Conservation (phyloP, 1,140 invertebrate species). For the Pantala flavescens region DNA sequence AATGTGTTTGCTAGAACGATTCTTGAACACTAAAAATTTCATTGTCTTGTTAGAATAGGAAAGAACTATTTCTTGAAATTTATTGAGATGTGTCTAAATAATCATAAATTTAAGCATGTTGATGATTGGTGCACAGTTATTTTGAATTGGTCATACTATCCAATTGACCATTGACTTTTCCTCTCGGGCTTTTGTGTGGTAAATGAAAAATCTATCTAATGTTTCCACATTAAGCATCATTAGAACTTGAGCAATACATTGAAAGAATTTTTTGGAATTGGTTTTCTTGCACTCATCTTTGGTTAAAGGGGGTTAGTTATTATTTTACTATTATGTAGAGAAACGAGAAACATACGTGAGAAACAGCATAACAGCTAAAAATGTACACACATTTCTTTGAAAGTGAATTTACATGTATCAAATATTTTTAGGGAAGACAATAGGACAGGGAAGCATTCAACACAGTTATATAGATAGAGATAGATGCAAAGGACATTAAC, state of each 20-base stretch:
- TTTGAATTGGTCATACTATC: too few relatives aligned
- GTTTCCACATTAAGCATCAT: background rate
- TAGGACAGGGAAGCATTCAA: background rate
- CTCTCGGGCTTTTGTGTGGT: too few relatives aligned
- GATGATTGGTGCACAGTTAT: too few relatives aligned
- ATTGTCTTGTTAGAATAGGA: too few relatives aligned
- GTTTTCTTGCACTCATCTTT: background rate
- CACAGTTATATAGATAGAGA: background rate
- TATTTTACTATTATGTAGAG: background rate
- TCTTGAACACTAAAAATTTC: too few relatives aligned
- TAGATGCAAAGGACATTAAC: background rate
- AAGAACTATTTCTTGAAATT: too few relatives aligned
- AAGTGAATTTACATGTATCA: background rate
- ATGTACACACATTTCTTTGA: background rate
- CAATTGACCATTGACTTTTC: too few relatives aligned
- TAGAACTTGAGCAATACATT: background rate
- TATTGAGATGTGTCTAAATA: too few relatives aligned
- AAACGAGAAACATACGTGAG: background rate
- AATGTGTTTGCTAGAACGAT: too few relatives aligned
- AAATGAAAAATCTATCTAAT: too few relatives aligned
- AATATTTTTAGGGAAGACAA: slow-evolving; percentile 3
- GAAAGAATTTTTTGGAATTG: background rate
- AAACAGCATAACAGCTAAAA: slow-evolving; percentile 8
- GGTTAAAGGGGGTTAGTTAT: background rate
- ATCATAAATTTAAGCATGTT: too few relatives aligned